A percentile compares a stretch with the other conserved stretches of the same genome.
Conservation (phyloP, 2,888 invertebrate genomes). For the Exocentrus adspersus region DNA sequence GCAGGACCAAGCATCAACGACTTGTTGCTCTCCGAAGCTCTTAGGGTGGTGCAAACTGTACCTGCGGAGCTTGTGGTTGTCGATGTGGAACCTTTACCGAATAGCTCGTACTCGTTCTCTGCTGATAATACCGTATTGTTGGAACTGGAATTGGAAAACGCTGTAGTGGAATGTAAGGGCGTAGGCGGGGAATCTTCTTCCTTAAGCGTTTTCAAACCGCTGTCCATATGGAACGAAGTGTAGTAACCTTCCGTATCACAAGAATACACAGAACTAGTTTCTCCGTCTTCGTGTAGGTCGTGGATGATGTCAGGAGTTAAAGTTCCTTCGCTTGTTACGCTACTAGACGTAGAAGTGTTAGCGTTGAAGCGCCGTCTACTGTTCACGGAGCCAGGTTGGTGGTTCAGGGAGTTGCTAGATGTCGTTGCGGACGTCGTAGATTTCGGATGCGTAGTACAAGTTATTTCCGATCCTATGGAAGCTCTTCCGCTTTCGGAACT, state of each 20-base stretch:
- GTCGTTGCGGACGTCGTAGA: slow-evolving; percentile 76
- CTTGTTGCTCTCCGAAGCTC: slow-evolving; percentile 74
- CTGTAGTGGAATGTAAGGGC: slow-evolving; percentile 77
- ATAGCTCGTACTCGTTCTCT: slow-evolving; percentile 90
- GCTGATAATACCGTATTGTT: slow-evolving; percentile 77
- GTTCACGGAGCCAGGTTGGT: slow-evolving; percentile 74
- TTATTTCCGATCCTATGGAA: slow-evolving; percentile 86
- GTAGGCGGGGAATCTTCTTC: slow-evolving; percentile 80
- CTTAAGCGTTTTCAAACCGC: slow-evolving; percentile 86
- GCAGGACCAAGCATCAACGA: slow-evolving; percentile 76
- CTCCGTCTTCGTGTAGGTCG: slow-evolving; percentile 83
- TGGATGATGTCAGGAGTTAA: slow-evolving; percentile 85
- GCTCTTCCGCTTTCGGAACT: slow-evolving; percentile 90
- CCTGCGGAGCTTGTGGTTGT: slow-evolving; percentile 92
- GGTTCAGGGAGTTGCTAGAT: slow-evolving; percentile 76
- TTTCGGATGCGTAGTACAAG: slow-evolving; percentile 75
- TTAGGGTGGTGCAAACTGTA: slow-evolving; percentile 85
- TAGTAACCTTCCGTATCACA: slow-evolving; percentile 98
- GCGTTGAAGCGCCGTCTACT: slow-evolving; percentile 72
- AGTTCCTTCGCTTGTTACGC: slow-evolving; percentile 86
- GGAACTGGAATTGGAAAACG: slow-evolving; percentile 73
- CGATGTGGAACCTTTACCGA: slow-evolving; percentile 91
- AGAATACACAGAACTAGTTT: slow-evolving; percentile 91
- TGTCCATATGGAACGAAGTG: slow-evolving; percentile 97
- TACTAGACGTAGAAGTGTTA: slow-evolving; percentile 81